Percentiles rank a stretch among this genome's conserved stretches.
Evolutionary conservation across 2,113 vertebrate species (phyloP).

Genomic region (Psammodynastes pulverulentus): DNA sequence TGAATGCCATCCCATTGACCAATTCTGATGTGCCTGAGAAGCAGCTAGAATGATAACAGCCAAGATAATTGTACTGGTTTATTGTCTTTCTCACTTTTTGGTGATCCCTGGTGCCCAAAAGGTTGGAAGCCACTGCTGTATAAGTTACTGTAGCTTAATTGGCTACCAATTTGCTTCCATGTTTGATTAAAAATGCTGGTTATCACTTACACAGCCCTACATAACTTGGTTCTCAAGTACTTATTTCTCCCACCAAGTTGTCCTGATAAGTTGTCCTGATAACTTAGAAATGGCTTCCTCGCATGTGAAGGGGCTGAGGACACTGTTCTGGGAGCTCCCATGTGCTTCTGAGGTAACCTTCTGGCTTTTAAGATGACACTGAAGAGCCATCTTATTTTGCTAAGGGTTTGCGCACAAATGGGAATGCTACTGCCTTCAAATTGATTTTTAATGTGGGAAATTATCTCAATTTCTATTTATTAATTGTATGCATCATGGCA

Average conservation of each 20-base stretch:
- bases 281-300: neutral
- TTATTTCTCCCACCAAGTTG: no score
- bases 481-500: neutral
- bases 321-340: neutral
- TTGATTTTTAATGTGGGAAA: neutral
- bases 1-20: neutral
- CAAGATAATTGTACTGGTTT: neutral
- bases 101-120: no score
- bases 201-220: no score
- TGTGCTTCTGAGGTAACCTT: neutral
- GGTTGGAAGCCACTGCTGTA: no score
- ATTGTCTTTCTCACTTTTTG: neutral
- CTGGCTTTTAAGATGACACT: neutral
- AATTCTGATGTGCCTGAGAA: neutral
- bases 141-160: no score
- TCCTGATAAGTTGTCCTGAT: no score
- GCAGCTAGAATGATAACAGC: neutral
- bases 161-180: no score
- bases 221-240: no score
- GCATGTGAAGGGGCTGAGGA: neutral
- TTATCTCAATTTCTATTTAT: neutral
- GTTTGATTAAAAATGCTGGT: no score
- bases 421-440: neutral
- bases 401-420: neutral
- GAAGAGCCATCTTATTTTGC: neutral